Evolutionary conservation across 1,140 invertebrate genomes (phyloP).

Genomic region (Cheumatopsyche charites): DNA sequence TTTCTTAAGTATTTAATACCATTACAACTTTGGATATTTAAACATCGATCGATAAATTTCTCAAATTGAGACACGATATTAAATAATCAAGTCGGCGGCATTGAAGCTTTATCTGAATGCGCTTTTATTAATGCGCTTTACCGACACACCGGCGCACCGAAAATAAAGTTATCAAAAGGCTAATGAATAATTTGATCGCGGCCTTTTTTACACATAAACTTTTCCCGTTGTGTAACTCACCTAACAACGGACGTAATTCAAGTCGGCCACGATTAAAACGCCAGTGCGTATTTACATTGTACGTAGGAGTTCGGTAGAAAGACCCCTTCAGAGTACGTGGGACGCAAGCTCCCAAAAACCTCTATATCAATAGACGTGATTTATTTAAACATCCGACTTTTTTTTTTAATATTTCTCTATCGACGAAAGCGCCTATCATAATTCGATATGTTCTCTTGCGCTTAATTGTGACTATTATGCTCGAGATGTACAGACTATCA

Average conservation of each 20-base stretch:
- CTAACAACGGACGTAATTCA: constrained; percentile 37
- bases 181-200: constrained; percentile 41
- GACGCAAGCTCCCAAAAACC: not conserved
- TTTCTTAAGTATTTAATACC: no score
- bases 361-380: constrained; percentile 6
- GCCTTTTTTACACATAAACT: constrained; percentile 19
- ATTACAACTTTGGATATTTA: not conserved
- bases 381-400: constrained; percentile 10
- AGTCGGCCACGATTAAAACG: constrained; percentile 23
- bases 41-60: not conserved
- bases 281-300: not conserved
- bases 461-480: constrained; percentile 39
- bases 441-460: constrained; percentile 29
- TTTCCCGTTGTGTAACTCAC: constrained; percentile 28
- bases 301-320: constrained; percentile 13
- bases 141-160: constrained; percentile 20
- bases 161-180: constrained; percentile 46
- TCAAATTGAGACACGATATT: not conserved
- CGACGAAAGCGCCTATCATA: constrained; percentile 18
- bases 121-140: constrained; percentile 38
- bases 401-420: not conserved
- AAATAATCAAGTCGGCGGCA: not conserved
- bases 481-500: constrained; percentile 27
- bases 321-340: not conserved
- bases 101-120: constrained; percentile 28